A percentile compares a stretch with the other conserved stretches of the same genome.
Evolutionary conservation across 1,140 invertebrate species (phyloP).

Genomic region (Drosophila kurseongensis): DNA sequence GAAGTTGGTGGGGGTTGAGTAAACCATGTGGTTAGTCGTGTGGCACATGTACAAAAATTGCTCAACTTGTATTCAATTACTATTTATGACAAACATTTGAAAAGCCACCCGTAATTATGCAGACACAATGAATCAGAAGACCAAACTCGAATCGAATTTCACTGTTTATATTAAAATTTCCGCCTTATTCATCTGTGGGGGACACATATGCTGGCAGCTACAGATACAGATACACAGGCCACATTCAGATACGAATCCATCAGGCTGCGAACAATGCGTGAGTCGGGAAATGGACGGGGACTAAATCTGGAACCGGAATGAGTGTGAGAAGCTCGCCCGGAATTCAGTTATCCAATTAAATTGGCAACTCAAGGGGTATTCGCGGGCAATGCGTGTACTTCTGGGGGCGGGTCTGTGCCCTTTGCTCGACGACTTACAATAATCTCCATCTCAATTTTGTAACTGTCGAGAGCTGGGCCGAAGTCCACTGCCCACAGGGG

Average conservation of each 20-base stretch:
- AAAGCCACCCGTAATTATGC: constrained; percentile 68
- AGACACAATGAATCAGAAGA: constrained; percentile 56
- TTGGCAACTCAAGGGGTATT: constrained; percentile 68
- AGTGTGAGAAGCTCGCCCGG: constrained; percentile 68
- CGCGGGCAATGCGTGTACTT: constrained; percentile 4
- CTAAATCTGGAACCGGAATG: constrained; percentile 44
- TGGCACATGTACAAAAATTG: constrained; percentile 47
- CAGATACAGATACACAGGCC: constrained; percentile 8
- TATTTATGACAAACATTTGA: constrained; percentile 38
- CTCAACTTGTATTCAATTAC: constrained; percentile 71
- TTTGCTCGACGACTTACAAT: constrained; percentile 41
- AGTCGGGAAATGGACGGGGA: constrained; percentile 47
- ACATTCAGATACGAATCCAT: constrained; percentile 41
- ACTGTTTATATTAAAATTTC: constrained; percentile 80
- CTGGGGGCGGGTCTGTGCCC: constrained; percentile 14
- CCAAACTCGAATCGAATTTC: constrained; percentile 65
- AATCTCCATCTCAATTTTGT: constrained; percentile 49
- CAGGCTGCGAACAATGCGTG: constrained; percentile 64
- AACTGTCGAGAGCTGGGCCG: constrained; percentile 39
- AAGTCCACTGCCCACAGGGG: constrained; percentile 52
- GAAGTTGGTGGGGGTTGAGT: background rate
- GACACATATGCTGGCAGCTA: constrained; percentile 18
- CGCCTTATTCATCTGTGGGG: constrained; percentile 67
- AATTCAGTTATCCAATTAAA: constrained; percentile 70
- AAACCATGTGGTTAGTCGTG: constrained; percentile 34